These are phyloP conservation scores for Stenodema calcarata DNA, from an alignment of 2,888 invertebrate genomes.

Conservation along the genomic window DNA sequence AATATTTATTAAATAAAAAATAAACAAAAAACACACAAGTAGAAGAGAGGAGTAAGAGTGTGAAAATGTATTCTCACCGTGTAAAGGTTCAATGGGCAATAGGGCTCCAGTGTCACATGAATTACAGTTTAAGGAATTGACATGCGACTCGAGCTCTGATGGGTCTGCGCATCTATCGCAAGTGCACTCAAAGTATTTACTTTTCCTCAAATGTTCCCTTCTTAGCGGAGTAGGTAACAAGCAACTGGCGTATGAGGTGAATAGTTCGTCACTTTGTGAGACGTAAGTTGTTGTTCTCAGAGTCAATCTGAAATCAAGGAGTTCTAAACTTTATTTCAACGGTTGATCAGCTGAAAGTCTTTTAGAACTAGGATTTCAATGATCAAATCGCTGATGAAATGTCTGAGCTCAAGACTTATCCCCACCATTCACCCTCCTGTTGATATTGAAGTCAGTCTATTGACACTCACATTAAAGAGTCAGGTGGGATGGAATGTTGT, in stretches of 20 bases:
- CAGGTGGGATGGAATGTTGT: constrained; percentile 68
- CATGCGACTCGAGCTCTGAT: constrained; percentile 79
- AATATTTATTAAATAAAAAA: background rate
- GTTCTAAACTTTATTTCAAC: background rate
- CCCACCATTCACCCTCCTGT: background rate
- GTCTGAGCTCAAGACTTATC: too few relatives aligned
- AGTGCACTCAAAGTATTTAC: constrained; percentile 80
- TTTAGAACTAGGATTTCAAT: too few relatives aligned
- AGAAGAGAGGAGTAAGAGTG: too few relatives aligned
- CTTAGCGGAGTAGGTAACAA: constrained; percentile 74
- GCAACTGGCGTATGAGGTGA: constrained; percentile 78
- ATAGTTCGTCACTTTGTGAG: constrained; percentile 70
- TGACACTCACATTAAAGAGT: constrained; percentile 63
- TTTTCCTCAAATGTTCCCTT: constrained; percentile 72
- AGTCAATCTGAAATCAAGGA: constrained; percentile 17
- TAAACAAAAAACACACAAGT: background rate
- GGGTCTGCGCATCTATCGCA: constrained; percentile 80
- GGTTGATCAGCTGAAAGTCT: too few relatives aligned
- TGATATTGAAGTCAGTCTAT: background rate
- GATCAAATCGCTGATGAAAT: too few relatives aligned
- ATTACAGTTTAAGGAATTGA: constrained; percentile 80
- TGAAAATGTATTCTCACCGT: constrained; percentile 48
- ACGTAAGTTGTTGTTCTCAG: constrained; percentile 71
- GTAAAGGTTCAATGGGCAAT: constrained; percentile 56
- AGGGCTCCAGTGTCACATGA: constrained; percentile 70